phyloP scores from a whole-genome alignment of 2,888 invertebrate species.

The Lamellibrachia columna region DNA sequence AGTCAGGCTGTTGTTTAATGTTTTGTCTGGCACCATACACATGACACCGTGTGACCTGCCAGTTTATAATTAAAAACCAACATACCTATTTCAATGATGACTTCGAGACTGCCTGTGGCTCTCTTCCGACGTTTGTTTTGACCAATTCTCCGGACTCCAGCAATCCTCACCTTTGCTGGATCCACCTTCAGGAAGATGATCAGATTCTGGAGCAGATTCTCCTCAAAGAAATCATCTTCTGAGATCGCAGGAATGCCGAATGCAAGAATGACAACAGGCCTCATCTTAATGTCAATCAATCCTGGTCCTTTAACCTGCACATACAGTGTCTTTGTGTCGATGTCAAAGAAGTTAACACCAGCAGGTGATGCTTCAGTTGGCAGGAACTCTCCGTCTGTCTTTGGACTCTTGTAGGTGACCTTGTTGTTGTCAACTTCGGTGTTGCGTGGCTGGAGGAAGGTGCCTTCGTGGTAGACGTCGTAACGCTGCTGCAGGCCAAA shows the following conservation, averaged over 20 bases:
- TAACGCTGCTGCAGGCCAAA: too few species aligned
- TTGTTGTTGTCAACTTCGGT: too few species aligned
- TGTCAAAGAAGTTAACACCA: too few species aligned
- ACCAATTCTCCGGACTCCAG: neutral
- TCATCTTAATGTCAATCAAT: too few species aligned
- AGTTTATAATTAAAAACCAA: neutral
- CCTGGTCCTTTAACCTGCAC: too few species aligned
- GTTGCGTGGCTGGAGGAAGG: too few species aligned
- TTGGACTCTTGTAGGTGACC: too few species aligned
- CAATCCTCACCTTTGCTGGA: conserved; percentile 1
- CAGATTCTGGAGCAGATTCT: neutral
- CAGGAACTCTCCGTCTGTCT: too few species aligned
- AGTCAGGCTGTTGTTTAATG: neutral
- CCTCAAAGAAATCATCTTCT: conserved; percentile 54
- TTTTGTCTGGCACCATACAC: neutral
- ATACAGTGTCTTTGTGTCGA: too few species aligned
- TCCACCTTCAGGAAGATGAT: neutral
- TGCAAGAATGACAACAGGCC: too few species aligned
- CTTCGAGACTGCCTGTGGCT: neutral
- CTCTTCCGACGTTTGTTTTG: neutral
- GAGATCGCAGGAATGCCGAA: conserved; percentile 43
- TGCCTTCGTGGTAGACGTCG: too few species aligned
- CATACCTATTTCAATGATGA: neutral
- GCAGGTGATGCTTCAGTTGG: conserved; percentile 27
- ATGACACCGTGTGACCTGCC: neutral